Evolutionary conservation across 1,140 invertebrate species (phyloP).

Genomic region (Drosophila aff.): DNA sequence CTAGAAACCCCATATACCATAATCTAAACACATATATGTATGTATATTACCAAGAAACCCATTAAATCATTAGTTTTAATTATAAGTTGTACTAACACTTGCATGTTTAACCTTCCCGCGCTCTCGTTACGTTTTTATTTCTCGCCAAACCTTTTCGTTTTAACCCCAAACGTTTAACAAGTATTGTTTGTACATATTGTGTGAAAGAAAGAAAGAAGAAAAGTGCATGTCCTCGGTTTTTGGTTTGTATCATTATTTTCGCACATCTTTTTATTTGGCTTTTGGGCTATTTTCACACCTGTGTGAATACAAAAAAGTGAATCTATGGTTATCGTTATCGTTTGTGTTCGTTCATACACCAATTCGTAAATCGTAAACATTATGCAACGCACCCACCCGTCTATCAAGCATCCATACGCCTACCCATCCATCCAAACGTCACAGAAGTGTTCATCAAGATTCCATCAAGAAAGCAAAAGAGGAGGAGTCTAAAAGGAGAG

Average conservation of each 20-base stretch:
- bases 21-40: not conserved
- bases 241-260: conserved; percentile 14
- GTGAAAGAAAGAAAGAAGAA: not conserved
- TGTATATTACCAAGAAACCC: not conserved
- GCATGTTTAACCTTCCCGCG: conserved; percentile 25
- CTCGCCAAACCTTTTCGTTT: conserved; percentile 3
- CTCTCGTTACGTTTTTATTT: conserved; percentile 12
- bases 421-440: conserved; percentile 1
- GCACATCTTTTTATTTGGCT: conserved; percentile 49
- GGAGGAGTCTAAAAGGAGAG: not conserved
- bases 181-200: conserved; percentile 23
- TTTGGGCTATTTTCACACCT: conserved; percentile 20
- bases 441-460: conserved; percentile 1
- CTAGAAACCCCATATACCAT: not conserved
- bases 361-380: conserved; percentile 30
- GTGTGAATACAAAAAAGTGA: conserved; percentile 38
- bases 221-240: conserved; percentile 17
- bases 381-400: conserved; percentile 39
- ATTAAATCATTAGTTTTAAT: not conserved
- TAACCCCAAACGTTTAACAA: not conserved
- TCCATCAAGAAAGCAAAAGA: conserved; percentile 9
- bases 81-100: conserved; percentile 5
- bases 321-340: conserved; percentile 10
- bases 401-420: conserved; percentile 14
- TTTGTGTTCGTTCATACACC: conserved; percentile 4